Base-by-base conservation (phyloP, 1,140 invertebrate genomes). In the Drosophila elegans region DNA sequence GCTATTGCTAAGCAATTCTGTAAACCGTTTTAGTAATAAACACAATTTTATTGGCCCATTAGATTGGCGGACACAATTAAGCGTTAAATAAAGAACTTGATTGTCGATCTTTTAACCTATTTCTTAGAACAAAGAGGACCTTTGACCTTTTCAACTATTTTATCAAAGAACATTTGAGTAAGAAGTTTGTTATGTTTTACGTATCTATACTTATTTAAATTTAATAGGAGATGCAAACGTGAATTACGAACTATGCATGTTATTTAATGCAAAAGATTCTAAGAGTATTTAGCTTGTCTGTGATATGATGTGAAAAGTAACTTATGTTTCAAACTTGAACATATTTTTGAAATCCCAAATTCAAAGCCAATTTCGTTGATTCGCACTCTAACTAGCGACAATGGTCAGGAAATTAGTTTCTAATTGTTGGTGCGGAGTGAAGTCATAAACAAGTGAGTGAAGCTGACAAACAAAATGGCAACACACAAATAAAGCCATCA, bases 401-500 rank as follows among this genome's bases (percentile, higher is more conserved):
- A 63, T 49, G 36, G 21, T 45, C 44, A 11, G 5, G 1, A 12
- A 67, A 64, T 67, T 10, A 34, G 60, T 64, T 51, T 51, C 29
- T 67, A 68, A 68, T 68, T 66, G 60, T 34, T 34, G 29, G n/a
- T 16, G 53, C 13, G 3, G 51, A 68, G 38, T 57, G 45, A 51
- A 67, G 45, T 73, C 45, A 60, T 73, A 72, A 73, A 73, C 69
- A 73, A 73, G 25, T 46, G 16, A 44, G 32, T 36, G 49, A 67
- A 54, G 6, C 74, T 29, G 41, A 16, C 59, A 39, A 55, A 74
- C 13, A 51, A 77, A 52, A 54, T 52, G 49, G 32, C 56, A 73
- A 56, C 21, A 45, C 54, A 13, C 39, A 46, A 3, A n/a, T 13
- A 36, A 21, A 67, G 45, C 45, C 54, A 61, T 66, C 56, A 62